phyloP scores from a whole-genome alignment of 1,140 invertebrate genomes.

The Callitettix versicolor region DNA sequence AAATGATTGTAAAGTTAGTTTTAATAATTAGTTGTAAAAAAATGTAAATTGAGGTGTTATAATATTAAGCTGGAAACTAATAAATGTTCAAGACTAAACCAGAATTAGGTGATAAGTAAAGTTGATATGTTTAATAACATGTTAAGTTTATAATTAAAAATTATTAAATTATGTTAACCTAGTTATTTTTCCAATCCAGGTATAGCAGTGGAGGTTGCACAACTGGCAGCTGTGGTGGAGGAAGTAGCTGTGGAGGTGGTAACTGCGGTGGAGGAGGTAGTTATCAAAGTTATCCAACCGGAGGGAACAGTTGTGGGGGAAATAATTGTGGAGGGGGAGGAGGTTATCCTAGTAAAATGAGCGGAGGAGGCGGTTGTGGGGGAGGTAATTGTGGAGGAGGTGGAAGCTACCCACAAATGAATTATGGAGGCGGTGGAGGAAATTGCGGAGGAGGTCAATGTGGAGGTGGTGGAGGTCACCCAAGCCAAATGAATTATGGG shows the following conservation, averaged over 20 bases:
- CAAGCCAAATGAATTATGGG: too few relatives aligned
- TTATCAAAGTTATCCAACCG: not conserved
- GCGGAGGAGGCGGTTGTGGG: slow-evolving; percentile 3
- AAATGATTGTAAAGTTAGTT: too few relatives aligned
- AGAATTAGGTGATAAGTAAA: too few relatives aligned
- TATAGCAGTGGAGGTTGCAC: too few relatives aligned
- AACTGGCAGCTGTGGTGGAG: not conserved
- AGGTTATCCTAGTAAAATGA: not conserved
- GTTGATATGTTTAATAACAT: too few relatives aligned
- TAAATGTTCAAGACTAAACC: too few relatives aligned
- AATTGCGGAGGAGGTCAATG: not conserved
- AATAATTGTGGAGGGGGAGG: not conserved
- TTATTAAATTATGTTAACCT: too few relatives aligned
- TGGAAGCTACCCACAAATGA: not conserved
- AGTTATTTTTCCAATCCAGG: too few relatives aligned
- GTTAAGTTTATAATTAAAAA: too few relatives aligned
- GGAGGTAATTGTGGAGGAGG: slow-evolving; percentile 7
- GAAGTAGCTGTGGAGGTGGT: not conserved
- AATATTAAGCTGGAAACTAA: too few relatives aligned
- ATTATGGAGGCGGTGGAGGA: not conserved
- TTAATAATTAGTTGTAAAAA: too few relatives aligned
- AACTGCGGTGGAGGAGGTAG: not conserved
- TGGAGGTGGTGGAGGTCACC: not conserved
- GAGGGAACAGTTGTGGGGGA: not conserved
- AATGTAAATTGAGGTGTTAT: too few relatives aligned